phyloP scores from a whole-genome alignment of 2,888 invertebrate species.

The Ophraella communa region DNA sequence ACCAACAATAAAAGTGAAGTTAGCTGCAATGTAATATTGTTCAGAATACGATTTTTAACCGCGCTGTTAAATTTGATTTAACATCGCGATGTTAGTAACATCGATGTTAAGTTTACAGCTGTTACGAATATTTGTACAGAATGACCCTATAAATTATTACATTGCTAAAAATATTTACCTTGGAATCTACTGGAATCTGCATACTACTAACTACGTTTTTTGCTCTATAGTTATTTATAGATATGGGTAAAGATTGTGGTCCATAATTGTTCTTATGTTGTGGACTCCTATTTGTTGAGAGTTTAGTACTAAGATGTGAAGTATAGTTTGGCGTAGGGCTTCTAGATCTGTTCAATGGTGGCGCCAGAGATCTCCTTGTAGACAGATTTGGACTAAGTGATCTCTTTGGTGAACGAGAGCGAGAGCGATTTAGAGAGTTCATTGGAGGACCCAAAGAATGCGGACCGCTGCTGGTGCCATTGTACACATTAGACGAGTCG shows the following conservation, averaged over 20 bases:
- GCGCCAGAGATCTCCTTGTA: constrained; percentile 51
- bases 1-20: too few relatives aligned
- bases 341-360: constrained; percentile 55
- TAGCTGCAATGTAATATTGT: too few relatives aligned
- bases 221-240: constrained; percentile 30
- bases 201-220: constrained; percentile 58
- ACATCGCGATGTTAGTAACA: too few relatives aligned
- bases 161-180: constrained; percentile 34
- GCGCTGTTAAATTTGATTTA: too few relatives aligned
- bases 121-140: too few relatives aligned
- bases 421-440: constrained; percentile 57
- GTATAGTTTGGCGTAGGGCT: constrained; percentile 65
- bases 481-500: constrained; percentile 29
- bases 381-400: constrained; percentile 52
- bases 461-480: constrained; percentile 43
- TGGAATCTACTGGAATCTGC: constrained; percentile 58
- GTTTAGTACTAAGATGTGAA: constrained; percentile 57
- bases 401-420: constrained; percentile 56
- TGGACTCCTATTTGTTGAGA: constrained; percentile 47
- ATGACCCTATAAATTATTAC: too few relatives aligned
- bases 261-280: constrained; percentile 39
- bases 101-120: too few relatives aligned
- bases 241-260: constrained; percentile 40
- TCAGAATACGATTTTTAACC: too few relatives aligned
- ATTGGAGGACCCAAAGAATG: constrained; percentile 57